Conservation (phyloP, 2,113 vertebrate genomes). For the Bubo scandiacus region DNA sequence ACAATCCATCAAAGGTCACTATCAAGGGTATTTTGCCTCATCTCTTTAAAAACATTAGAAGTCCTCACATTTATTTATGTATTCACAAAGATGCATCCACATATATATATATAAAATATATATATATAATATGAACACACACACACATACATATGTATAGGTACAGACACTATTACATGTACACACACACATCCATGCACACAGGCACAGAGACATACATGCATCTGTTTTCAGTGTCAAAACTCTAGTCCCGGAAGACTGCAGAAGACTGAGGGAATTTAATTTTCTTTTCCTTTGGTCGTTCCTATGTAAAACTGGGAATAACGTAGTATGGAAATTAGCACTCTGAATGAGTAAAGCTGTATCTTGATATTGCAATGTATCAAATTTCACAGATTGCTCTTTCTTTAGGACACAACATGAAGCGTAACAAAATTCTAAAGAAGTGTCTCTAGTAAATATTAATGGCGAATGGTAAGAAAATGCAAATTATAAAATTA, state of each 20-base stretch:
- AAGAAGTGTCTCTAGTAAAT: background rate
- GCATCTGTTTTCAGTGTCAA: background rate
- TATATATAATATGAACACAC: background rate
- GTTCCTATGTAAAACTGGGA: background rate
- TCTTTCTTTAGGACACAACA: constrained; percentile 23
- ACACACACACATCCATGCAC: rapidly evolving
- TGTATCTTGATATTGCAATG: background rate
- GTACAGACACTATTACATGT: background rate
- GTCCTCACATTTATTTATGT: background rate
- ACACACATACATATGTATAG: rapidly evolving
- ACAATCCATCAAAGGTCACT: background rate
- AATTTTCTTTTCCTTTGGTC: background rate
- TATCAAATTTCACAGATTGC: background rate
- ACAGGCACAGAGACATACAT: rapidly evolving
- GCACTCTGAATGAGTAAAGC: background rate
- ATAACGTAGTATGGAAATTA: background rate
- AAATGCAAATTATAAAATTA: background rate
- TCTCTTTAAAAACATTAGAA: background rate
- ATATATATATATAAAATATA: background rate
- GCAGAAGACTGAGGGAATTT: background rate
- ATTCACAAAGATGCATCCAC: background rate
- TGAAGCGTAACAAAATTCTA: background rate
- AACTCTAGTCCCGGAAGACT: background rate
- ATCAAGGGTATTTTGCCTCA: background rate
- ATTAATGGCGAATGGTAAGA: background rate